These are phyloP conservation scores for Cydia pomonella DNA, from an alignment of 1,140 invertebrate species.

Conservation along the genomic window DNA sequence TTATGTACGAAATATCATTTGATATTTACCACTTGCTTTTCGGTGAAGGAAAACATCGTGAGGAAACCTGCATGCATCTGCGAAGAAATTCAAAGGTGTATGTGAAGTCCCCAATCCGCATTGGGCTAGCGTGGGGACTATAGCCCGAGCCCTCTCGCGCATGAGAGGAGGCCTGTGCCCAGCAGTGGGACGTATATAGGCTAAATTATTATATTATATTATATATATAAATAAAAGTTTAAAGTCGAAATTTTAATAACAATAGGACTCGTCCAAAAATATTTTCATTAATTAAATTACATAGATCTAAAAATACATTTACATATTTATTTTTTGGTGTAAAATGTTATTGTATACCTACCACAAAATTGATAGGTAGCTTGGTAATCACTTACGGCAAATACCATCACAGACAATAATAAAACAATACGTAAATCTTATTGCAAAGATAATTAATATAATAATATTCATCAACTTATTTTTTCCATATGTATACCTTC, in stretches of 20 bases:
- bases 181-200: no score
- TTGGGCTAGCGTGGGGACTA: no score
- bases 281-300: neutral
- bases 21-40: no score
- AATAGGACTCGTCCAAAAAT: conserved; percentile 18
- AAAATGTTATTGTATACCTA: neutral
- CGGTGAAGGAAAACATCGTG: no score
- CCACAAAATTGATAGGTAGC: neutral
- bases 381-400: no score
- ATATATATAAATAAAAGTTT: conserved; percentile 22
- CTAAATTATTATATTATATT: no score
- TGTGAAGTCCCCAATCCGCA: no score
- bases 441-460: neutral
- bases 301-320: neutral
- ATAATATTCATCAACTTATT: neutral
- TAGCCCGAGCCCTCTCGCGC: no score
- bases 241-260: conserved; percentile 49
- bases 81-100: no score
- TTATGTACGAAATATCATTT: no score
- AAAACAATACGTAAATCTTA: neutral
- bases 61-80: no score
- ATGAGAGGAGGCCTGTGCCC: no score
- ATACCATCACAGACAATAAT: conserved; percentile 29
- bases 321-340: conserved; percentile 1
- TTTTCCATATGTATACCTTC: neutral